Evolutionary conservation across 1,140 invertebrate species (phyloP), one percentile per base, ranked within the genome.

Genomic region (Teleopsis dalmanni): DNA sequence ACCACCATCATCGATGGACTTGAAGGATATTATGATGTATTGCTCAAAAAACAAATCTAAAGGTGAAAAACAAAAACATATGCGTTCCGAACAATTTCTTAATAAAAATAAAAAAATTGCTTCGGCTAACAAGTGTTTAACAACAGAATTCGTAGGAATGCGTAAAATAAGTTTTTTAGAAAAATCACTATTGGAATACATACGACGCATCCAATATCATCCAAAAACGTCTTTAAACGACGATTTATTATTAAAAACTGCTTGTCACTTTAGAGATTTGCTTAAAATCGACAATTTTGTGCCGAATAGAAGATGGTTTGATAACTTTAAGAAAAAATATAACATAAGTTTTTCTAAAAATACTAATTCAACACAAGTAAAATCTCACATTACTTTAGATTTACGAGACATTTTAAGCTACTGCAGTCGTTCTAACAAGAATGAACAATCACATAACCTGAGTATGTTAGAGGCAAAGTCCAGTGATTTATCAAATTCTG

Each of bases 401-500:
- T 43, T 67, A 18, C 57, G 60, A 5, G 64, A 67, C 14, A 66
- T 67, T n/a, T 55, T 67, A n/a, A 67, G 64, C 46, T 67, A 45
- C 34, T 53, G 51, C 29, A 45, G 51, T 27, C 42, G 51, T 19
- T 33, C 31, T 25, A 27, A 53, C 10, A 49, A 54, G 3, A 57
- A 60, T 55, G 38, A 29, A 3, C 43, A 64, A 56, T 14, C 53
- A 51, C 4, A 41, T 52, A 13, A 29, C 56, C 36, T 59, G 54
- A 31, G 57, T 56, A 37, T 54, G 0, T 21, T 65, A 21, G 50
- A 38, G n/a, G 54, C 55, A 11, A 59, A 54, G 14, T 25, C 29
- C 31, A 6, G 33, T 34, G 18, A n/a, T 47, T n/a, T n/a, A n/a
- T n/a, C n/a, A n/a, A n/a, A n/a, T n/a, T n/a, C n/a, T n/a, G n/a